Conservation (phyloP, 2,888 invertebrate genomes). For the Ornithoptera alexandrae region DNA sequence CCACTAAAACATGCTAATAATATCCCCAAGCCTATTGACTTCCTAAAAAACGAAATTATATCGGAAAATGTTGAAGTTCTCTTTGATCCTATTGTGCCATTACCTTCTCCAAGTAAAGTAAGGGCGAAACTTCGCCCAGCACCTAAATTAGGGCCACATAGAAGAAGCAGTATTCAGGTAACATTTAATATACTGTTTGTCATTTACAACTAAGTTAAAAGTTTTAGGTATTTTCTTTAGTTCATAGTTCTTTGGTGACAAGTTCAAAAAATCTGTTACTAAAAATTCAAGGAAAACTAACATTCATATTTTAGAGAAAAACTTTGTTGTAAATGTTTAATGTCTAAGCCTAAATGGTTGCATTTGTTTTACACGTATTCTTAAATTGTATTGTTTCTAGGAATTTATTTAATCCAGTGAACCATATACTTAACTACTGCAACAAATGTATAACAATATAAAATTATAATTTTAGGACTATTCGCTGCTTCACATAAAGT, state of each 20-base stretch:
- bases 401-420: too few relatives aligned
- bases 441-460: too few relatives aligned
- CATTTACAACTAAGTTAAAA: background rate
- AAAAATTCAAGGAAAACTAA: too few relatives aligned
- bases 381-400: too few relatives aligned
- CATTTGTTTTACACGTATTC: too few relatives aligned
- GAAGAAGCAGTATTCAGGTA: conserved; percentile 83
- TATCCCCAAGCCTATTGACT: conserved; percentile 59
- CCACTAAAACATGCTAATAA: conserved; percentile 53
- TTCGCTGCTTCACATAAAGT: too few relatives aligned
- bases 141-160: conserved; percentile 81
- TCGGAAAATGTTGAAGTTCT: conserved; percentile 70
- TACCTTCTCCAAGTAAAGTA: conserved; percentile 82
- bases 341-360: too few relatives aligned
- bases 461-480: too few relatives aligned
- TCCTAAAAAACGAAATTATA: conserved; percentile 68
- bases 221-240: background rate
- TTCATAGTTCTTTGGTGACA: background rate
- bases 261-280: too few relatives aligned
- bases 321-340: too few relatives aligned
- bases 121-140: conserved; percentile 84
- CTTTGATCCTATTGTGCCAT: conserved; percentile 74
- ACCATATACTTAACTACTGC: too few relatives aligned
- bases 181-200: conserved; percentile 7
- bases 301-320: too few relatives aligned